phyloP scores from a whole-genome alignment of 2,888 invertebrate genomes.

The Clostera curtula region DNA sequence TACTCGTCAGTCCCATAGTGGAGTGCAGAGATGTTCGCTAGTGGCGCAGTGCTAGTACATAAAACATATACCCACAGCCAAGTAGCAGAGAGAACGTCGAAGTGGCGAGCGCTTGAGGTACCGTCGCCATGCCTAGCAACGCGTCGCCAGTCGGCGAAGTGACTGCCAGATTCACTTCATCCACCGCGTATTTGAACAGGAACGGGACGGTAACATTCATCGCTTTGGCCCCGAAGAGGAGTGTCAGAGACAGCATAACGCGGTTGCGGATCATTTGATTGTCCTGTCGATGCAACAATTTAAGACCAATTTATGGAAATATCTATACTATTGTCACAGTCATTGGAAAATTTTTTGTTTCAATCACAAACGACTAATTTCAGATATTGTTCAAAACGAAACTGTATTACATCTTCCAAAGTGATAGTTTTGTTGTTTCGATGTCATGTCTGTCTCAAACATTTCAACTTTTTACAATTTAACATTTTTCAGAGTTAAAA shows the following conservation, averaged over 20 bases:
- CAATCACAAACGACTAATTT: too few relatives aligned
- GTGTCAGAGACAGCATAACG: conserved; percentile 87
- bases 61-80: conserved; percentile 83
- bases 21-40: too few relatives aligned
- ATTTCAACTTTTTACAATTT: too few relatives aligned
- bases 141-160: conserved; percentile 58
- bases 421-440: too few relatives aligned
- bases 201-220: conserved; percentile 96
- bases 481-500: too few relatives aligned
- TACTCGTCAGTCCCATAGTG: too few relatives aligned
- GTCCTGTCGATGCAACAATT: conserved; percentile 66
- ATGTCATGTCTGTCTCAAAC: not conserved
- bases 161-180: conserved; percentile 83
- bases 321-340: too few relatives aligned
- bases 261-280: conserved; percentile 82
- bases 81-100: conserved; percentile 86
- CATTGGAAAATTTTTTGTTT: too few relatives aligned
- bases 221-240: conserved; percentile 88
- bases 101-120: conserved; percentile 87
- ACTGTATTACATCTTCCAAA: too few relatives aligned
- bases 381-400: too few relatives aligned
- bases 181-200: conserved; percentile 94
- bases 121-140: conserved; percentile 82
- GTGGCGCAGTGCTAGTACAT: too few relatives aligned
- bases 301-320: not conserved